A percentile compares a stretch with the other conserved stretches of the same genome.
Evolutionary conservation across 2,113 vertebrate species (phyloP).

Genomic region (Gopherus evgoodei): DNA sequence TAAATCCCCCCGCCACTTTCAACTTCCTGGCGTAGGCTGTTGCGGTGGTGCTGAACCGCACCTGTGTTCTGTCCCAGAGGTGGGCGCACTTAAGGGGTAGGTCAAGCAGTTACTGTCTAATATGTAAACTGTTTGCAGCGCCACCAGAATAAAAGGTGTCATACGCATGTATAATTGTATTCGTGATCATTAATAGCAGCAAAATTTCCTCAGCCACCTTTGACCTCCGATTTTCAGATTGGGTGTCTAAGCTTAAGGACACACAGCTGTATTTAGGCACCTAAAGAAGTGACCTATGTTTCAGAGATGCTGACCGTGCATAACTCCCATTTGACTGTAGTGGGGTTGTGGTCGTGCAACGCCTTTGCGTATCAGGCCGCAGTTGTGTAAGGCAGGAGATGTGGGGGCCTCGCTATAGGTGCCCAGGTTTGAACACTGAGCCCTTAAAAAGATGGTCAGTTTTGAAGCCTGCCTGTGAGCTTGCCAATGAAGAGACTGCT

Average conservation of each 20-base stretch:
- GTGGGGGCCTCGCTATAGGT: neutral
- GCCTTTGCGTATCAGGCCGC: fast-evolving
- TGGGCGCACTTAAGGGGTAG: neutral
- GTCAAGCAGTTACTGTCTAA: neutral
- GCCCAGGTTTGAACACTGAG: neutral
- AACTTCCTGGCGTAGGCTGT: neutral
- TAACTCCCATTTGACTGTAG: neutral
- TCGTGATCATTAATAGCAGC: neutral
- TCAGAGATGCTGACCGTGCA: neutral
- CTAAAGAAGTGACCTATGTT: fast-evolving
- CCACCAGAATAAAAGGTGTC: neutral
- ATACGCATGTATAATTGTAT: neutral
- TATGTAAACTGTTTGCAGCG: neutral
- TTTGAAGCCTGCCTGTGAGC: neutral
- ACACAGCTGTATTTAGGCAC: neutral
- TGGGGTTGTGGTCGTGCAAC: neutral
- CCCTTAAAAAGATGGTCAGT: neutral
- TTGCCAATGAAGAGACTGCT: neutral
- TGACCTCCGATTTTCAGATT: neutral
- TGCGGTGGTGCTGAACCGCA: neutral
- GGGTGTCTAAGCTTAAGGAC: neutral
- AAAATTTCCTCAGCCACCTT: neutral
- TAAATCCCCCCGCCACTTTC: neutral
- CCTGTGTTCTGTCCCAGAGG: neutral
- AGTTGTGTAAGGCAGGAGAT: neutral